These are phyloP conservation scores for Carcinoscorpius rotundicauda DNA, from an alignment of 1,140 invertebrate species.

Conservation along the genomic window DNA sequence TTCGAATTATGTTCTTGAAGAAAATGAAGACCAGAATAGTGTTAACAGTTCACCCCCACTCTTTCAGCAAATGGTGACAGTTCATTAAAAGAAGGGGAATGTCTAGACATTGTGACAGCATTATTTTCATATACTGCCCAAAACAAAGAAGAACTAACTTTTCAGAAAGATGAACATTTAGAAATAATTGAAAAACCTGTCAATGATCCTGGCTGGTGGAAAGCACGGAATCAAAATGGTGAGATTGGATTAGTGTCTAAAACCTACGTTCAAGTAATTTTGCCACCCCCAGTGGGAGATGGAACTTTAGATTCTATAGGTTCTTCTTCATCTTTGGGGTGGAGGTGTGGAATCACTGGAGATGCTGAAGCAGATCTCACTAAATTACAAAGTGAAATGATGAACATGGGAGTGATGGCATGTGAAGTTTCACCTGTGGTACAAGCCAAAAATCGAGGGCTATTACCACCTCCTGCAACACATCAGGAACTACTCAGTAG, in stretches of 20 bases:
- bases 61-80: constrained; percentile 8
- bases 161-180: constrained; percentile 87
- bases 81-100: constrained; percentile 16
- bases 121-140: constrained; percentile 87
- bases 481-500: neutral
- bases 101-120: constrained; percentile 73
- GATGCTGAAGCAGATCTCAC: no score
- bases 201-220: constrained; percentile 97
- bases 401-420: constrained; percentile 8
- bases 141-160: constrained; percentile 92
- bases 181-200: constrained; percentile 89
- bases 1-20: constrained; percentile 93
- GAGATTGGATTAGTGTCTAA: constrained; percentile 83
- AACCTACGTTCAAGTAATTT: constrained; percentile 77
- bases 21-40: constrained; percentile 48
- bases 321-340: constrained; percentile 7
- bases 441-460: constrained; percentile 8
- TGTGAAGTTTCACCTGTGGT: constrained; percentile 14
- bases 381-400: constrained; percentile 8
- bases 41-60: constrained; percentile 46
- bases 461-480: constrained; percentile 4
- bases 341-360: no score
- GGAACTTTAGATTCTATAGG: constrained; percentile 14
- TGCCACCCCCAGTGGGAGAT: constrained; percentile 6
- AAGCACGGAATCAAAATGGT: constrained; percentile 81